Conservation (phyloP, 2,888 invertebrate genomes). For the Andrena bucephala region DNA sequence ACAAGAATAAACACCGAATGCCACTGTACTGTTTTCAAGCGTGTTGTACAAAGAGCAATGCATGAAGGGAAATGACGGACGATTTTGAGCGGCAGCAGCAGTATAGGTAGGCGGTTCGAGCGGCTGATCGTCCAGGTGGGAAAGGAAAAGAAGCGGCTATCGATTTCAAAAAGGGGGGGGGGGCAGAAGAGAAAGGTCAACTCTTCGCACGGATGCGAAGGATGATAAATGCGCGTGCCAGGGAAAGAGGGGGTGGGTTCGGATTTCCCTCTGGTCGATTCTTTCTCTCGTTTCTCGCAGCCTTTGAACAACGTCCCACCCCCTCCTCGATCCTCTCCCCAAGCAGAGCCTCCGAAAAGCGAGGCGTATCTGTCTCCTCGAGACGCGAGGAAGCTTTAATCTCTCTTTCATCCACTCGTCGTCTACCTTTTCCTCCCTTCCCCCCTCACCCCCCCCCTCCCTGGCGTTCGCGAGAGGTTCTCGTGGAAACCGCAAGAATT, state of each 20-base stretch:
- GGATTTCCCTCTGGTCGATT: constrained; percentile 38
- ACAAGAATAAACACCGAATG: too few relatives aligned
- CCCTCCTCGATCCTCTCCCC: neutral
- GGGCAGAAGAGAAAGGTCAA: constrained; percentile 53
- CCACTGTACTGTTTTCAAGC: too few relatives aligned
- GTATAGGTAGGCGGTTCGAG: constrained; percentile 13
- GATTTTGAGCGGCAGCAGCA: too few relatives aligned
- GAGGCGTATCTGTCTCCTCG: constrained; percentile 2
- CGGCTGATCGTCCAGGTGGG: constrained; percentile 44
- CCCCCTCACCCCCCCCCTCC: neutral
- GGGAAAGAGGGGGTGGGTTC: constrained; percentile 23
- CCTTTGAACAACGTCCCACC: neutral
- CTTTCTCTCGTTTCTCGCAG: constrained; percentile 1
- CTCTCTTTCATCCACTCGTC: constrained; percentile 21
- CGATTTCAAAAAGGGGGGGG: constrained; percentile 57
- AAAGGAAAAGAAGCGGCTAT: constrained; percentile 57
- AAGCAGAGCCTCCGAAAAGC: neutral
- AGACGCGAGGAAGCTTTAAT: constrained; percentile 2
- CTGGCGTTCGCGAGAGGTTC: neutral
- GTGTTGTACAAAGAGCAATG: neutral
- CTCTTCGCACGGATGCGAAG: constrained; percentile 50
- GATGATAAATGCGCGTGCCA: constrained; percentile 50
- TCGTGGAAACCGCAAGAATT: neutral
- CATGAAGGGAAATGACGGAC: neutral
- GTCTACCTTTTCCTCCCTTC: neutral